These are phyloP conservation scores for Peromyscus leucopus DNA, from an alignment of 2,113 vertebrate genomes.

Conservation along the genomic window DNA sequence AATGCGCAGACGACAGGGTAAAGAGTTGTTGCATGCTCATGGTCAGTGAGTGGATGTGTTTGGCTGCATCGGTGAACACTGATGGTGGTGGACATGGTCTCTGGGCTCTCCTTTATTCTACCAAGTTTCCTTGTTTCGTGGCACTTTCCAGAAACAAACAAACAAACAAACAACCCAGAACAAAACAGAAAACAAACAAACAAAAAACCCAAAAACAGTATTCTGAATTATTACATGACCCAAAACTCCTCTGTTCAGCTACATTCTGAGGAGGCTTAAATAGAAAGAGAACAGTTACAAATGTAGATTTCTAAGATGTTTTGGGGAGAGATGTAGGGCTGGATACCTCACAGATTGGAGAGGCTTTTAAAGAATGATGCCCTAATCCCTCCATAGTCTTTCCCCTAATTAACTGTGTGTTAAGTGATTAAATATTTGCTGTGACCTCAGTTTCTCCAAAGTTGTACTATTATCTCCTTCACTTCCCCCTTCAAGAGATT, in stretches of 20 bases:
- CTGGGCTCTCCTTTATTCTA: not conserved
- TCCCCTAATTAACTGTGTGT: not conserved
- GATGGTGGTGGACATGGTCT: not conserved
- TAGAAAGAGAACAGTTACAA: not conserved
- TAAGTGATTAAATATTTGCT: conserved; percentile 9
- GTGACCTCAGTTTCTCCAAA: not conserved
- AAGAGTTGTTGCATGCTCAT: not conserved
- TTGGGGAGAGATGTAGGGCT: not conserved
- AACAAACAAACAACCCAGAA: not conserved
- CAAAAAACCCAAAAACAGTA: not conserved
- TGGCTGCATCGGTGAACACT: not conserved
- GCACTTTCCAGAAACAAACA: not conserved
- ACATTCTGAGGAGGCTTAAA: not conserved
- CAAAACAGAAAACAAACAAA: no score
- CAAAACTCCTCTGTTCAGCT: not conserved
- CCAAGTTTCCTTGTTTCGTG: not conserved
- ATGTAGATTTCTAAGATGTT: not conserved
- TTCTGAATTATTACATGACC: not conserved
- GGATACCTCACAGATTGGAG: not conserved
- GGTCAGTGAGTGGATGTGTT: not conserved
- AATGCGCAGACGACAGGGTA: conserved; percentile 88
- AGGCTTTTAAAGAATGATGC: not conserved
- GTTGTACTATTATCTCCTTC: not conserved
- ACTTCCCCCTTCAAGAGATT: not conserved
- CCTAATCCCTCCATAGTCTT: not conserved